Evolutionary conservation across 2,113 vertebrate species (phyloP).

Genomic region (Catharus bicknelli): DNA sequence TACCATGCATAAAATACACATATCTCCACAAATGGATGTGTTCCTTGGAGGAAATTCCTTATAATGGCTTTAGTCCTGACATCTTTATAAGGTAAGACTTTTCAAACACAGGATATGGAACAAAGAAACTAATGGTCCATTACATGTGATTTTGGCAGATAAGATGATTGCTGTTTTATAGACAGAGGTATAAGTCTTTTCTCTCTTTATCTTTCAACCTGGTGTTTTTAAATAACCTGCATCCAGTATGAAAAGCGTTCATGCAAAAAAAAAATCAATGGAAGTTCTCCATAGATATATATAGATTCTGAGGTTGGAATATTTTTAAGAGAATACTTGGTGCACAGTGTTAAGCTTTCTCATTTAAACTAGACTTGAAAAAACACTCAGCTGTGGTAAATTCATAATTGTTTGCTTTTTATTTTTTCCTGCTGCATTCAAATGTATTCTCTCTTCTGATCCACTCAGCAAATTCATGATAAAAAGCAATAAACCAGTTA

Average conservation of each 20-base stretch:
- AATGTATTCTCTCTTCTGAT: neutral
- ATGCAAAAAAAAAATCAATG: neutral
- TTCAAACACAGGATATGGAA: neutral
- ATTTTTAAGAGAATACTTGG: neutral
- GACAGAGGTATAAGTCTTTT: neutral
- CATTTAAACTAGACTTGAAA: neutral
- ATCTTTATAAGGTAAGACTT: neutral
- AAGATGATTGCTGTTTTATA: neutral
- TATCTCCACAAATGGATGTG: neutral
- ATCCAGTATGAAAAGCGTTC: neutral
- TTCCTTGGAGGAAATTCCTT: neutral
- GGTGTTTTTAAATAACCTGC: neutral
- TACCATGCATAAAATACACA: neutral
- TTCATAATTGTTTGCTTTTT: neutral
- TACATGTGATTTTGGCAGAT: neutral
- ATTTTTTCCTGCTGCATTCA: neutral
- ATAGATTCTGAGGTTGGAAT: neutral
- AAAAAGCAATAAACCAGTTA: neutral
- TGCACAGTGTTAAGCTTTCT: neutral
- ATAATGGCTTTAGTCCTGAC: neutral
- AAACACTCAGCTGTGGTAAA: neutral
- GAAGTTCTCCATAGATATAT: neutral
- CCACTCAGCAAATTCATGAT: neutral
- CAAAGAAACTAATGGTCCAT: neutral
- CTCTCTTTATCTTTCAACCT: neutral